phyloP scores from a whole-genome alignment of 2,888 invertebrate species.

The Cinara cedri region DNA sequence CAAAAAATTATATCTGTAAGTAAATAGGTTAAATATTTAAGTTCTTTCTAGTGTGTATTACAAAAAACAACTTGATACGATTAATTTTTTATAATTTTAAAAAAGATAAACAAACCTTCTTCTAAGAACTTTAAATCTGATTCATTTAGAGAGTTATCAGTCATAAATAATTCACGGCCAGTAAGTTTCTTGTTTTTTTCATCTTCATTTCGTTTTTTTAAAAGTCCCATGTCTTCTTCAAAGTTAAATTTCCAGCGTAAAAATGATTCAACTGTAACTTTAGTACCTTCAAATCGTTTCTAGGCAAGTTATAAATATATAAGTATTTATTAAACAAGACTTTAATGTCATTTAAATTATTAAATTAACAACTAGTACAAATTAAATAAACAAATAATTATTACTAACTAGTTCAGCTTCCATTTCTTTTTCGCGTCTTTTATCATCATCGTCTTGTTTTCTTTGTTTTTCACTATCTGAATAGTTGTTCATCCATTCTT shows the following conservation, averaged over 20 bases:
- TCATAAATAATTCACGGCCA: constrained; percentile 92
- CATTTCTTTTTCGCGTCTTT: constrained; percentile 76
- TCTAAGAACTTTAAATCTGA: constrained; percentile 95
- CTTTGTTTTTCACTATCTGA: constrained; percentile 78
- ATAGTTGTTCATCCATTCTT: constrained; percentile 88
- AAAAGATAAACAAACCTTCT: constrained; percentile 69
- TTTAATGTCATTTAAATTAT: background rate
- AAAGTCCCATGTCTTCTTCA: constrained; percentile 81
- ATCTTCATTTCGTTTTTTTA: constrained; percentile 70
- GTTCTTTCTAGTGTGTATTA: too few relatives aligned
- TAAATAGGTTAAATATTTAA: too few relatives aligned
- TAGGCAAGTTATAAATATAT: constrained; percentile 63
- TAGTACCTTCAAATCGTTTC: constrained; percentile 94
- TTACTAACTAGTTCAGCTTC: constrained; percentile 73
- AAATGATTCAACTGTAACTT: constrained; percentile 94
- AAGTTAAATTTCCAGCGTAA: constrained; percentile 92
- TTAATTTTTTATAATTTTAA: too few relatives aligned
- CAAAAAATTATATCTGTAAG: too few relatives aligned
- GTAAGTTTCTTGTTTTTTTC: constrained; percentile 81
- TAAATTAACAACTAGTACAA: background rate
- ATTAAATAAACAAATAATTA: background rate
- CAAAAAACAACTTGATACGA: too few relatives aligned
- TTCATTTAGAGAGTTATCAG: constrained; percentile 89
- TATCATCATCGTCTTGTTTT: constrained; percentile 73
- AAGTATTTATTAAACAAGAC: background rate